Evolutionary conservation across 2,113 vertebrate genomes (phyloP).

Genomic region (Varanus salvator): DNA sequence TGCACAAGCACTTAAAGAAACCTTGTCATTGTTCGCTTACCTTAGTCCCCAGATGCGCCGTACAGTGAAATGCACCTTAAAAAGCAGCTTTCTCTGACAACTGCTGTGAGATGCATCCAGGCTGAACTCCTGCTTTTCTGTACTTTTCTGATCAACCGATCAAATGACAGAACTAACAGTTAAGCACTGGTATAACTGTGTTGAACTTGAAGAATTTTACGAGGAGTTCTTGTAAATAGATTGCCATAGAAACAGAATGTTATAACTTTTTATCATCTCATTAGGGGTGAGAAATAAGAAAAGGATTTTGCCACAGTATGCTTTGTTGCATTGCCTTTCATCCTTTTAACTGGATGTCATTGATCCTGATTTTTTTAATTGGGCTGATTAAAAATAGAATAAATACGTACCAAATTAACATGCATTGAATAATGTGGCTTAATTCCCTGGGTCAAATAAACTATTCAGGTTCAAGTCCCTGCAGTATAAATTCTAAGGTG

Average conservation of each 20-base stretch:
- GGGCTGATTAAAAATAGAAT: too few relatives aligned
- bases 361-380: too few relatives aligned
- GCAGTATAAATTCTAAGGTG: background rate
- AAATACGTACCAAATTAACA: too few relatives aligned
- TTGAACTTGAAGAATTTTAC: slow-evolving; percentile 56
- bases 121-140: background rate
- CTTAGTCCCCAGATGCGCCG: slow-evolving; percentile 7
- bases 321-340: too few relatives aligned
- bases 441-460: slow-evolving; percentile 9
- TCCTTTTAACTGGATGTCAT: too few relatives aligned
- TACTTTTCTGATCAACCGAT: background rate
- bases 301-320: slow-evolving; percentile 20
- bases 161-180: slow-evolving; percentile 21
- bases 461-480: background rate
- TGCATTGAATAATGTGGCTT: background rate
- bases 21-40: background rate
- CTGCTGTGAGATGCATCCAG: slow-evolving; percentile 47
- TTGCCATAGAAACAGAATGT: slow-evolving; percentile 26
- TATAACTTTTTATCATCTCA: slow-evolving; percentile 46
- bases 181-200: slow-evolving; percentile 37
- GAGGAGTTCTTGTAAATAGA: slow-evolving; percentile 39
- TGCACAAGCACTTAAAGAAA: background rate
- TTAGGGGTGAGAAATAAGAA: background rate
- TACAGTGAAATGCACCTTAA: background rate
- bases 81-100: slow-evolving; percentile 34